Evolutionary conservation across 2,797 vertebrate species (phyloP), one percentile per base, ranked within the genome.

Genomic region (Peromyscus aztecus): DNA sequence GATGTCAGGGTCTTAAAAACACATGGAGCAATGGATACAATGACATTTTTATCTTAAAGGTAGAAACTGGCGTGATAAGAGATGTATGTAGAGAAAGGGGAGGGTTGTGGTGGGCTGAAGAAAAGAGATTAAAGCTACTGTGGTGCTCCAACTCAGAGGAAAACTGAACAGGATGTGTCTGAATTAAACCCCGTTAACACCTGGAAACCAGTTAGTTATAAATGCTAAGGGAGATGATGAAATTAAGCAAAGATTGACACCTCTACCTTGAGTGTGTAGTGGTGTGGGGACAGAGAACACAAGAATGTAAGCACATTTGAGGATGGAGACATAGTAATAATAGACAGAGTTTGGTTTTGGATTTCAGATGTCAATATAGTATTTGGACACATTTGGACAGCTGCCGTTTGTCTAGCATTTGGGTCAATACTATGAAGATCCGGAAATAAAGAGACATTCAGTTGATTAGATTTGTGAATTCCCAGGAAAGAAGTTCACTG

Each of bases 361-460:
- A 73, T 77, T 93, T 89, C 21, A 55, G 71, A 40, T 89, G 43
- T 46, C 17, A 46, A 31, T 61, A 57, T 9, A 14, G 0, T 84
- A 52, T 96, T 85, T 77, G 59, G 65, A 90, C 67, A 1, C 87
- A 52, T 95, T 92, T 82, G 67, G 59, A 90, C n/a, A 61, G 14
- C 14, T 49, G 77, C 2, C 57, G 21, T 94, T 92, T 95, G 10
- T 69, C 24, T 85, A 46, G 8, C 29, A 19, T 24, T 24, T 91
- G 59, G n/a, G 43, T 43, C 69, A 81, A 91, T 67, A 92, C 13
- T 92, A n/a, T 57, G 52, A 59, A n/a, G 57, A 19, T 85, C 92
- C 82, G 93, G 73, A 55, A 91, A 91, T 86, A 91, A 92, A 92
- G 63, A 81, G 52, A 77, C 93, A 73, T 88, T 87, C 89, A 24